These are phyloP conservation scores for Clusia tigrina DNA, from an alignment of 2,888 invertebrate genomes.

Conservation along the genomic window DNA sequence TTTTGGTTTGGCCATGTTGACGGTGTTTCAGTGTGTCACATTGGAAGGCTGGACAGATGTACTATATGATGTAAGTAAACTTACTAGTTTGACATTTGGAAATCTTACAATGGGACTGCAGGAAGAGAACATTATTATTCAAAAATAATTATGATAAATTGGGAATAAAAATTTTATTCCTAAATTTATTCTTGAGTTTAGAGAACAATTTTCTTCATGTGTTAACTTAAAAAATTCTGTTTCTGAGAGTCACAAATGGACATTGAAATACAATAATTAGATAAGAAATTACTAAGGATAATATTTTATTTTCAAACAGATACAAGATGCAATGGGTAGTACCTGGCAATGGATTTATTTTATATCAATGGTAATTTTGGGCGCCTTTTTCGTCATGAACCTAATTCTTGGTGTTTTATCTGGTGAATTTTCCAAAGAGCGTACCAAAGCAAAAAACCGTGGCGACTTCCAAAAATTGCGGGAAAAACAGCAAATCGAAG, in stretches of 20 bases:
- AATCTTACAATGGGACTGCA: neutral
- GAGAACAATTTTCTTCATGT: too few relatives aligned
- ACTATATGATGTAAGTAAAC: constrained; percentile 83
- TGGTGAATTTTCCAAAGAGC: constrained; percentile 99
- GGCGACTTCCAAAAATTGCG: constrained; percentile 98
- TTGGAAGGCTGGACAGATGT: constrained; percentile 99
- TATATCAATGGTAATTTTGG: constrained; percentile 98
- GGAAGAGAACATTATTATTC: too few relatives aligned
- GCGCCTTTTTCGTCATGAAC: constrained; percentile 99
- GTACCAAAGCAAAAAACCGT: constrained; percentile 98
- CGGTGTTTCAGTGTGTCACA: constrained; percentile 99
- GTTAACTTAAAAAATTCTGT: too few relatives aligned
- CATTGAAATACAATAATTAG: too few relatives aligned
- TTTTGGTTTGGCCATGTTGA: constrained; percentile 98
- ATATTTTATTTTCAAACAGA: too few relatives aligned
- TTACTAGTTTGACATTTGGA: neutral
- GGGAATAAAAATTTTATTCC: too few relatives aligned
- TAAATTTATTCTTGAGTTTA: too few relatives aligned
- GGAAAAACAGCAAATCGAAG: constrained; percentile 98
- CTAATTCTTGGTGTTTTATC: constrained; percentile 99
- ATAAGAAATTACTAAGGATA: too few relatives aligned
- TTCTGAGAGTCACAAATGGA: too few relatives aligned
- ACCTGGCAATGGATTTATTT: constrained; percentile 99
- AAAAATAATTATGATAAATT: too few relatives aligned
- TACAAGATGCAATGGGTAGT: constrained; percentile 95